Evolutionary conservation across 1,140 invertebrate genomes (phyloP).

Genomic region (Chlorops oryzae): DNA sequence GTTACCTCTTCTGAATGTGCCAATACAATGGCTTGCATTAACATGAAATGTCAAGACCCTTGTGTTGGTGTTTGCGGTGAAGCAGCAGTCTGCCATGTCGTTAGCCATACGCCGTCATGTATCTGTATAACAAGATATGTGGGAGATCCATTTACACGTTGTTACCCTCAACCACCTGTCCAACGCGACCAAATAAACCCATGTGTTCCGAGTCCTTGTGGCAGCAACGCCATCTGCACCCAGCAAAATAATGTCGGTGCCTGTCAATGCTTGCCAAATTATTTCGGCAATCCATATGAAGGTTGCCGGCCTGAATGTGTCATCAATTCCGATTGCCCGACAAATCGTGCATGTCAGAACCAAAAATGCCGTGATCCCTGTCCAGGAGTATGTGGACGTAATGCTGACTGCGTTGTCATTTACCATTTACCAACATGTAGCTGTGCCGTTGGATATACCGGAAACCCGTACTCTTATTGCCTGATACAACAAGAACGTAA

Average conservation of each 20-base stretch:
- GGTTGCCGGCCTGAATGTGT: slow-evolving; percentile 74
- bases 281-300: slow-evolving; percentile 57
- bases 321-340: slow-evolving; percentile 68
- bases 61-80: slow-evolving; percentile 65
- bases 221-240: slow-evolving; percentile 58
- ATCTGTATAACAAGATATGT: slow-evolving; percentile 62
- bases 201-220: slow-evolving; percentile 57
- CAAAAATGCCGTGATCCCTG: slow-evolving; percentile 78
- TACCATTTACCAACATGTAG: slow-evolving; percentile 74
- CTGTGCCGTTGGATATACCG: slow-evolving; percentile 64
- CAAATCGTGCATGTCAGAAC: slow-evolving; percentile 65
- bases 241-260: slow-evolving; percentile 50
- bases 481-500: slow-evolving; percentile 50
- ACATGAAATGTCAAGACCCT: slow-evolving; percentile 64
- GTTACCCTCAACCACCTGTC: slow-evolving; percentile 46
- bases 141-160: slow-evolving; percentile 60
- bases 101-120: slow-evolving; percentile 66
- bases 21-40: slow-evolving; percentile 61
- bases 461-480: slow-evolving; percentile 60
- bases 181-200: slow-evolving; percentile 52
- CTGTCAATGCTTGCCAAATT: slow-evolving; percentile 53
- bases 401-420: slow-evolving; percentile 70
- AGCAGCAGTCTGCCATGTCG: slow-evolving; percentile 68
- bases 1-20: slow-evolving; percentile 60
- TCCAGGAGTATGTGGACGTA: slow-evolving; percentile 68